Percentiles rank a stretch among this genome's conserved stretches.
Evolutionary conservation across 2,888 invertebrate species (phyloP).

Genomic region (Siphlonurus alternatus): DNA sequence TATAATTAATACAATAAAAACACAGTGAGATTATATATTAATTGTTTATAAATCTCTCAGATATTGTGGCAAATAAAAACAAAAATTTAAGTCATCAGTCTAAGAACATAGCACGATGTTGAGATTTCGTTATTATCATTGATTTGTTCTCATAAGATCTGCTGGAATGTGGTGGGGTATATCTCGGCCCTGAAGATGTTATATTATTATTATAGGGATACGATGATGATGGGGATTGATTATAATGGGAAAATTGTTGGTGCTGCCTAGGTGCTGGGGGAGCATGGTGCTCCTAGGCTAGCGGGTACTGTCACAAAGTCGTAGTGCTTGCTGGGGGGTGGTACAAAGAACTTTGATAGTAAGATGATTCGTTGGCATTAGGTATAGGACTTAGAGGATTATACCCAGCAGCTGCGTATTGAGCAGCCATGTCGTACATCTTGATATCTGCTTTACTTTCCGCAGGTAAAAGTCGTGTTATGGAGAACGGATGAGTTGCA

Average conservation of each 20-base stretch:
- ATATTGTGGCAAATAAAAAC: not conserved
- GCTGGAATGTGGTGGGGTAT: not conserved
- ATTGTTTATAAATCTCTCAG: not conserved
- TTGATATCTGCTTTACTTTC: slow-evolving; percentile 81
- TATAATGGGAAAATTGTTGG: not conserved
- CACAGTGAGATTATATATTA: not conserved
- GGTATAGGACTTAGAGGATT: slow-evolving; percentile 12
- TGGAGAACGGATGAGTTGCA: slow-evolving; percentile 84
- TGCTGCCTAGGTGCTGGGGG: not conserved
- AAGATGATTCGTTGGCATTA: slow-evolving; percentile 46
- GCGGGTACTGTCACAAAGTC: slow-evolving; percentile 84
- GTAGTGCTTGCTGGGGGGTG: slow-evolving; percentile 51
- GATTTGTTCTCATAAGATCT: not conserved
- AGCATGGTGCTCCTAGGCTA: slow-evolving; percentile 44
- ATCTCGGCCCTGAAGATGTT: not conserved
- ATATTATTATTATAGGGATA: not conserved
- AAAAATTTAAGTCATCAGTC: not conserved
- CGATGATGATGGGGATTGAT: no score
- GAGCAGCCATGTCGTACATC: slow-evolving; percentile 61
- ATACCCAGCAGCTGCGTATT: slow-evolving; percentile 33
- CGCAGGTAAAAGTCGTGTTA: slow-evolving; percentile 76
- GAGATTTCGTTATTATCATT: not conserved
- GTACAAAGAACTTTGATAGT: slow-evolving; percentile 71
- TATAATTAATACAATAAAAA: not conserved
- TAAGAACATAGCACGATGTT: not conserved